Conservation (phyloP, 2,797 vertebrate species). For the Tauraco hartlaubi region DNA sequence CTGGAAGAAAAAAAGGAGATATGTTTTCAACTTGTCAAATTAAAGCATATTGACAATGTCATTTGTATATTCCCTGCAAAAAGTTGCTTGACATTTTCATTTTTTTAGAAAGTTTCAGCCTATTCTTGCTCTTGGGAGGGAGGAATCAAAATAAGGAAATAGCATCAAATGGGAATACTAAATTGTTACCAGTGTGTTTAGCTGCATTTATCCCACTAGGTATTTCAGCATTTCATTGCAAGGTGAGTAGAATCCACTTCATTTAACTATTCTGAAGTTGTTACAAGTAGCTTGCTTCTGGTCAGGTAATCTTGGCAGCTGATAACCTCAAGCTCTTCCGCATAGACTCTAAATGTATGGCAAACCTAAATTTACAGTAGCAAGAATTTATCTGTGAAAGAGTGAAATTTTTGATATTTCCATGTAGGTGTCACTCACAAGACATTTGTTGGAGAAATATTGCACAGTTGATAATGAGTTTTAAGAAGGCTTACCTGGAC, state of each 20-base stretch:
- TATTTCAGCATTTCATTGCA: not conserved
- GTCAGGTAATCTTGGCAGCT: not conserved
- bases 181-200: not conserved
- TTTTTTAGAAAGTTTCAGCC: not conserved
- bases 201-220: not conserved
- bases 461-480: not conserved
- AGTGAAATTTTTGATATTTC: not conserved
- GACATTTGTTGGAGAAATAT: not conserved
- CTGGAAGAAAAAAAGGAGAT: not conserved
- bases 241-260: not conserved
- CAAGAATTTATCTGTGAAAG: not conserved
- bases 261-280: not conserved
- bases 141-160: not conserved
- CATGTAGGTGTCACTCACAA: not conserved
- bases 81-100: not conserved
- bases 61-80: not conserved
- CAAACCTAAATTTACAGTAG: not conserved
- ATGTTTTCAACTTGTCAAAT: not conserved
- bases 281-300: not conserved
- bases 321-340: not conserved
- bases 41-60: not conserved
- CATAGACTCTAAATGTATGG: not conserved
- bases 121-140: not conserved
- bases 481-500: not conserved
- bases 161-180: not conserved